phyloP scores from a whole-genome alignment of 2,888 invertebrate species.

The Drosophila nr. perissopoda region DNA sequence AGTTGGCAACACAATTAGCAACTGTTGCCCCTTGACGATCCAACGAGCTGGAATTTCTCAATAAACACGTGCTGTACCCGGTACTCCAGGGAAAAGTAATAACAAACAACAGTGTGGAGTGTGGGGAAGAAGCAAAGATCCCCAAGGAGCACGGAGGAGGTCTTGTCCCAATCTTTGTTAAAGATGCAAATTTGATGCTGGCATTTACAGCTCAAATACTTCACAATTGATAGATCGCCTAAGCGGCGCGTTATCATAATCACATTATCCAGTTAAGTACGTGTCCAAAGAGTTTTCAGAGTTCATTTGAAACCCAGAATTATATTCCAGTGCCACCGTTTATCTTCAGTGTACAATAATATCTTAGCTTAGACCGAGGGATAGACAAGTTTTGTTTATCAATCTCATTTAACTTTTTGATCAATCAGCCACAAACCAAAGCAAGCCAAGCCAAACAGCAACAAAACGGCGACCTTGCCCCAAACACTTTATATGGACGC shows the following conservation, averaged over 20 bases:
- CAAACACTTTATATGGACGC: constrained; percentile 4
- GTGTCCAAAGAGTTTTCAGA: neutral
- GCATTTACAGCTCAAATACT: neutral
- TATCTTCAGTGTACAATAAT: neutral
- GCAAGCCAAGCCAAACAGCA: constrained; percentile 7
- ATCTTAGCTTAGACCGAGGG: neutral
- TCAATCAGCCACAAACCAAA: constrained; percentile 12
- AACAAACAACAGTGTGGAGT: neutral
- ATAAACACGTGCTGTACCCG: neutral
- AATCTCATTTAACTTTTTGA: neutral
- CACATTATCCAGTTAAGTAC: neutral
- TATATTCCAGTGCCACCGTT: neutral
- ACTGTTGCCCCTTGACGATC: neutral
- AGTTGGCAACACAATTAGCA: constrained; percentile 6
- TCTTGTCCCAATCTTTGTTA: neutral
- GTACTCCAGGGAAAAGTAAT: neutral
- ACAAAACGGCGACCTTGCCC: constrained; percentile 1
- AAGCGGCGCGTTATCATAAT: neutral
- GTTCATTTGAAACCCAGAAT: neutral
- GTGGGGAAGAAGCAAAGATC: neutral
- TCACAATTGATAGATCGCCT: neutral
- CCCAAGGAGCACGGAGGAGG: neutral
- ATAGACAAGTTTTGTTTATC: neutral
- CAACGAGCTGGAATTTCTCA: neutral
- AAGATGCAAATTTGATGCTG: neutral